phyloP scores from a whole-genome alignment of 2,113 vertebrate genomes.

The Pitta sordida region DNA sequence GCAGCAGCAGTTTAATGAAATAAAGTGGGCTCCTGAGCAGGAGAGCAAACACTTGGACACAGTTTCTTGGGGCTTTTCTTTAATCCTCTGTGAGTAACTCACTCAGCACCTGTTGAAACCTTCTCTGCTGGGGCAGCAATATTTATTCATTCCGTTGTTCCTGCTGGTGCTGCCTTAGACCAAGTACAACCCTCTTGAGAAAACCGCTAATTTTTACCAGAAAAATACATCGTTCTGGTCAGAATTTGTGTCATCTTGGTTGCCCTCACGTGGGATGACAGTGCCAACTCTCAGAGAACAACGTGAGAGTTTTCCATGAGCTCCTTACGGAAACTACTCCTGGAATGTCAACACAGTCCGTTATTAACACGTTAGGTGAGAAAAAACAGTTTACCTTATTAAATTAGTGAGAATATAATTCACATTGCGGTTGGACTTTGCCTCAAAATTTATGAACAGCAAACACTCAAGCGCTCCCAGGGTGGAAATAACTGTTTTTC shows the following conservation, averaged over 20 bases:
- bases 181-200: not conserved
- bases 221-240: not conserved
- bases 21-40: not conserved
- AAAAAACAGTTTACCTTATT: constrained; percentile 46
- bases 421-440: constrained; percentile 19
- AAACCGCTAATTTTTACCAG: not conserved
- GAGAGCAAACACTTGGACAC: fast-evolving
- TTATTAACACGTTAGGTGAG: constrained; percentile 60
- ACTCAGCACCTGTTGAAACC: not conserved
- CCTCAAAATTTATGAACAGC: constrained; percentile 44
- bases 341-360: constrained; percentile 10
- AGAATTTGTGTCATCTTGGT: not conserved
- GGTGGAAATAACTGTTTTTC: not conserved
- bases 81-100: not conserved
- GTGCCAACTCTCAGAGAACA: not conserved
- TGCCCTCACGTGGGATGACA: not conserved
- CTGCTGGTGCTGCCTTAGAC: not conserved
- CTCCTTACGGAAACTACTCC: not conserved
- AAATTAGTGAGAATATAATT: constrained; percentile 54
- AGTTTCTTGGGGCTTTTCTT: not conserved
- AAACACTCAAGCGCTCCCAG: constrained; percentile 31
- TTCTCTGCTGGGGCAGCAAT: not conserved
- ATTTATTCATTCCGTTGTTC: not conserved
- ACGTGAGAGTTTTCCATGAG: not conserved
- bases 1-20: not conserved